A percentile compares a stretch with the other conserved stretches of the same genome.
Evolutionary conservation across 1,140 invertebrate species (phyloP).

Genomic region (Atta cephalotes): DNA sequence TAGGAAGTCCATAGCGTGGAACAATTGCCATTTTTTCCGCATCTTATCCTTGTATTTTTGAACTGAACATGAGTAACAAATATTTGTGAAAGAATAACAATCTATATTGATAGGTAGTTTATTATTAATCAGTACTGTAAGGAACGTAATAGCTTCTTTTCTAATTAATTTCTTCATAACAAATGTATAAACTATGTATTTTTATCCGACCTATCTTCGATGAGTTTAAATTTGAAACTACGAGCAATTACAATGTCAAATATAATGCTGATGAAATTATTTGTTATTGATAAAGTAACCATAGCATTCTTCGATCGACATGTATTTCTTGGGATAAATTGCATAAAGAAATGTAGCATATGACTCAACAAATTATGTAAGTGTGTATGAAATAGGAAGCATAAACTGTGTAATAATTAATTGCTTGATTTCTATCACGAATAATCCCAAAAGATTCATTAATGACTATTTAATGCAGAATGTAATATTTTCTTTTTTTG

Average conservation of each 20-base stretch:
- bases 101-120: background rate
- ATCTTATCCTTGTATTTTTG: background rate
- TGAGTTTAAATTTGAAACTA: slow-evolving; percentile 1
- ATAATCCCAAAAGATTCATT: background rate
- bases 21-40: slow-evolving; percentile 56
- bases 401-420: too few relatives aligned
- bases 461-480: background rate
- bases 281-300: background rate
- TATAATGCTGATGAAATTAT: too few relatives aligned
- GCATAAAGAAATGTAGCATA: background rate
- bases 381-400: background rate
- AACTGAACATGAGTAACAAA: background rate
- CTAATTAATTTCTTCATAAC: background rate
- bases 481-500: too few relatives aligned
- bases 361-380: background rate
- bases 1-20: slow-evolving; percentile 35
- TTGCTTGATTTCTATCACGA: too few relatives aligned
- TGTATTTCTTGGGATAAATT: background rate
- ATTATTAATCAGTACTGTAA: background rate
- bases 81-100: background rate
- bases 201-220: background rate
- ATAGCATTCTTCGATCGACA: background rate
- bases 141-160: background rate
- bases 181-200: background rate
- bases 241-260: background rate